Conservation (phyloP, 2,797 vertebrate genomes). For the Acestrorhynchus altus region DNA sequence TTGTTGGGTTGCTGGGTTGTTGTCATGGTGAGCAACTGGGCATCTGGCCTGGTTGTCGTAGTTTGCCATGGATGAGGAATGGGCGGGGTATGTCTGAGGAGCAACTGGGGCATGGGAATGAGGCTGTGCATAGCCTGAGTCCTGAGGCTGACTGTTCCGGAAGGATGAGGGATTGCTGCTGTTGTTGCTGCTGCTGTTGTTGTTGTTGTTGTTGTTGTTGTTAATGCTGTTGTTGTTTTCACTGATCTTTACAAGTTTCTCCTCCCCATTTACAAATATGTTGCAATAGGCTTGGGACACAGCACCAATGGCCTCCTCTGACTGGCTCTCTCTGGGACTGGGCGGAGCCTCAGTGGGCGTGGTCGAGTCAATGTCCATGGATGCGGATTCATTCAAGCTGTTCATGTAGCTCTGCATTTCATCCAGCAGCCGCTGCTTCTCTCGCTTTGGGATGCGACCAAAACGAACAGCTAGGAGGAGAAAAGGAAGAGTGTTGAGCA, state of each 20-base stretch:
- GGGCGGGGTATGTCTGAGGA: conserved; percentile 59
- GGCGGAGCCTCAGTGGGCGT: conserved; percentile 64
- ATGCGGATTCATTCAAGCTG: conserved; percentile 78
- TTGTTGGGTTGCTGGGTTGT: conserved; percentile 51
- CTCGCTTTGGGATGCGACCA: conserved; percentile 83
- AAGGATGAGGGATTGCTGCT: conserved; percentile 62
- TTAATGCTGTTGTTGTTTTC: not conserved
- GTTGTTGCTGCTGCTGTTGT: conserved; percentile 55
- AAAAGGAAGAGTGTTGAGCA: not conserved
- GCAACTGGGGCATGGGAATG: conserved; percentile 36
- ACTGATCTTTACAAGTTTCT: conserved; percentile 70
- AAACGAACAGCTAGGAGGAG: conserved; percentile 80
- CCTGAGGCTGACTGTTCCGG: conserved; percentile 58
- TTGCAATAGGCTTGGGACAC: conserved; percentile 70
- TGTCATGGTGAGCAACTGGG: conserved; percentile 54
- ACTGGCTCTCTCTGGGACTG: conserved; percentile 69
- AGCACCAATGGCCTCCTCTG: conserved; percentile 65
- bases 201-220: conserved; percentile 54
- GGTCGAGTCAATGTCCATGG: conserved; percentile 77
- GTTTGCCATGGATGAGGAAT: conserved; percentile 56
- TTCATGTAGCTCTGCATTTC: conserved; percentile 87
- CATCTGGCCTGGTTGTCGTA: conserved; percentile 63
- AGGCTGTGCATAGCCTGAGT: conserved; percentile 60
- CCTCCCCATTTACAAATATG: conserved; percentile 67
- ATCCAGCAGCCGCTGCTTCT: conserved; percentile 84